Evolutionary conservation across 2,113 vertebrate genomes (phyloP).

Genomic region (Petaurus breviceps): DNA sequence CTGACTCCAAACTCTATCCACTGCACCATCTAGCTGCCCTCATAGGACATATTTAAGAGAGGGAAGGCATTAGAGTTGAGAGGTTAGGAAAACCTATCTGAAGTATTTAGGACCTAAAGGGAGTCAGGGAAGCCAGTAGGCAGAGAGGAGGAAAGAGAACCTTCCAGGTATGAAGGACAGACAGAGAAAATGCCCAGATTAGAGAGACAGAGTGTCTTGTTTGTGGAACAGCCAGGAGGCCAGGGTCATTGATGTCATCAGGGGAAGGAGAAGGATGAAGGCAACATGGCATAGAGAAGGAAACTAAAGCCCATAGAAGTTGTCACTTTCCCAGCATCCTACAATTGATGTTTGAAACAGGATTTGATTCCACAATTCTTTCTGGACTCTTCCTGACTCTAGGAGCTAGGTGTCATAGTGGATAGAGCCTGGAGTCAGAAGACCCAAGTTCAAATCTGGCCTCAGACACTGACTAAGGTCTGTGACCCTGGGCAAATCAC

Average conservation of each 20-base stretch:
- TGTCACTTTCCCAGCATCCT: neutral
- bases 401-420: neutral
- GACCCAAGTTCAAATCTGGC: neutral
- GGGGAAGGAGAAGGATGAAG: neutral
- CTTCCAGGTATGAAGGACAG: neutral
- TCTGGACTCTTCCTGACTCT: neutral
- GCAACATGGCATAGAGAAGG: neutral
- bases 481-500: neutral
- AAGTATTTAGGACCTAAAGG: neutral
- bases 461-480: neutral
- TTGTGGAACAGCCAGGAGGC: neutral
- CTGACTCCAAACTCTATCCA: neutral
- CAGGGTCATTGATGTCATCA: neutral
- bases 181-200: neutral
- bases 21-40: neutral
- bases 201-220: neutral
- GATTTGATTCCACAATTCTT: neutral
- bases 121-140: neutral
- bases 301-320: neutral
- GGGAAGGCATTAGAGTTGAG: neutral
- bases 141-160: neutral
- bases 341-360: neutral
- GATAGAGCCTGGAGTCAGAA: neutral
- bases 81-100: neutral
- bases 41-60: neutral